phyloP scores from a whole-genome alignment of 2,797 vertebrate species.

The Eulemur mongoz region DNA sequence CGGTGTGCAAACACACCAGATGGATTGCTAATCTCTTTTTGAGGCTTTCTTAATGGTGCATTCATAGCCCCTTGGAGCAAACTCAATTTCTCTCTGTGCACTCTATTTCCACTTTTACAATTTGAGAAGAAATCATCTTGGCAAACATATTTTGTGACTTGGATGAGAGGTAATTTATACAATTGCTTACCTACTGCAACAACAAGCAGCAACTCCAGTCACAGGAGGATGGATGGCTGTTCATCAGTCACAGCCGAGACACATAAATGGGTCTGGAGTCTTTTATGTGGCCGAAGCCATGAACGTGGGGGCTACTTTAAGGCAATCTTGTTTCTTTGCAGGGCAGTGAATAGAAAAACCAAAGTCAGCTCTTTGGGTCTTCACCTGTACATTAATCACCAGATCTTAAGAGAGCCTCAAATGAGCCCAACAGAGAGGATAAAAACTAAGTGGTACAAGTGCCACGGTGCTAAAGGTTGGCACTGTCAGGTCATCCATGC shows the following conservation, averaged over 20 bases:
- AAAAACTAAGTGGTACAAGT: background rate
- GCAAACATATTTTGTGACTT: conserved; percentile 52
- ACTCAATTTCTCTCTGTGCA: conserved; percentile 69
- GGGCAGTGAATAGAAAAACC: background rate
- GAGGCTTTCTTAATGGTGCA: conserved; percentile 63
- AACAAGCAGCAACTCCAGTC: conserved; percentile 42
- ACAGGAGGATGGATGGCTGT: conserved; percentile 37
- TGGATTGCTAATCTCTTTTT: conserved; percentile 64
- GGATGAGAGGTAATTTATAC: conserved; percentile 54
- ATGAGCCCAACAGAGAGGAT: background rate
- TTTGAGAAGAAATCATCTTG: conserved; percentile 71
- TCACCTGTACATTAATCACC: conserved; percentile 20
- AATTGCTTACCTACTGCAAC: conserved; percentile 57
- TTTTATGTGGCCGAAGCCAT: conserved; percentile 2
- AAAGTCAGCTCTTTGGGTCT: conserved; percentile 24
- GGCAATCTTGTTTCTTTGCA: conserved; percentile 31
- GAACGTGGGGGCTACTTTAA: conserved; percentile 3
- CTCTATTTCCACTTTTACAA: conserved; percentile 62
- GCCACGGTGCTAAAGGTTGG: background rate
- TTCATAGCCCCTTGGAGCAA: conserved; percentile 72
- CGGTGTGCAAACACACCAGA: conserved; percentile 60
- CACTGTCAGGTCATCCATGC: background rate
- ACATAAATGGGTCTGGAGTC: background rate
- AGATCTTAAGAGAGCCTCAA: conserved; percentile 24
- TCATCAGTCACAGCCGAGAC: conserved; percentile 41